A percentile compares a stretch with the other conserved stretches of the same genome.
Evolutionary conservation across 2,113 vertebrate species (phyloP).

Genomic region (Pongo abelii): DNA sequence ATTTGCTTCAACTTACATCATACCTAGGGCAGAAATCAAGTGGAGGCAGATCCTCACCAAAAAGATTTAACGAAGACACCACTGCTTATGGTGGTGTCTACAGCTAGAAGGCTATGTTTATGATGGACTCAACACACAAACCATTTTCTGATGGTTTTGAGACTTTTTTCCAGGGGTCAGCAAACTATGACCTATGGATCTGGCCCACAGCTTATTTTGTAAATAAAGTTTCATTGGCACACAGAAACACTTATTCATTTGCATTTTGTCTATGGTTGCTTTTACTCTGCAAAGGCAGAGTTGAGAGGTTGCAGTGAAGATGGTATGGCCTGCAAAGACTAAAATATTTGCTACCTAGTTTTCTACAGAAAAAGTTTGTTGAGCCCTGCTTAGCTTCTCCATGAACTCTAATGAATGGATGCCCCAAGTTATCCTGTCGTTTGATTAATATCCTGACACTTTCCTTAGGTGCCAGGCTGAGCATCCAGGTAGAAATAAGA

Average conservation of each 20-base stretch:
- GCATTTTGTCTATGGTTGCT: neutral
- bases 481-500: neutral
- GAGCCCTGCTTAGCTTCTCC: neutral
- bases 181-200: neutral
- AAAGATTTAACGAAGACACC: neutral
- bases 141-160: neutral
- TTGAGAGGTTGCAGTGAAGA: neutral
- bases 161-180: neutral
- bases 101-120: neutral
- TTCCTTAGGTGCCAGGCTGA: neutral
- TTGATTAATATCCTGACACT: neutral
- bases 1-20: neutral
- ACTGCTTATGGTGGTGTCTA: neutral
- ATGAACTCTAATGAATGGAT: neutral
- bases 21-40: neutral
- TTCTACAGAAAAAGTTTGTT: neutral
- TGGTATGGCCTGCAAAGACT: neutral
- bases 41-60: neutral
- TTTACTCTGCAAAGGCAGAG: neutral
- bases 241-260: neutral
- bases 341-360: neutral
- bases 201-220: neutral
- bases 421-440: neutral
- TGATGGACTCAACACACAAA: neutral
- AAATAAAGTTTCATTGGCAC: conserved; percentile 16